Evolutionary conservation across 30 jellyfish, hydroid and myxozoan genomes (phyloP), one percentile per base, ranked within the genome.

Genomic region (Cassiopea xamachana): DNA sequence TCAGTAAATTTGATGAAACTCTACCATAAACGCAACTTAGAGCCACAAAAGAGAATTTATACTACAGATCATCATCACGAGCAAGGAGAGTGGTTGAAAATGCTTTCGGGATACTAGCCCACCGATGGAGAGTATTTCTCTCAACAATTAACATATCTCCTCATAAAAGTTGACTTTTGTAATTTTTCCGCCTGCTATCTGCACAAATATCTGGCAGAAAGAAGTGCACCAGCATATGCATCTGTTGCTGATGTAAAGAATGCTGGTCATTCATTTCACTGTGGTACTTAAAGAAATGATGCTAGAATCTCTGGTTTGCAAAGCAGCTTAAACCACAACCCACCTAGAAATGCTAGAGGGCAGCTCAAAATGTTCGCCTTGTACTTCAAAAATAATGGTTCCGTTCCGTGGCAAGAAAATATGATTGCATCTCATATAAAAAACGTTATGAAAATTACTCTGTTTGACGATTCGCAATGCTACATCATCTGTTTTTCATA

Each of bases 21-120:
- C 67, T 47, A 73, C 81, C 75, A 73, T 77, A 73, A 77, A 51
- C 55, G 87, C 73, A 68, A 47, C 49, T 49, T 77, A 69, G 70
- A 16, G 49, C 27, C 1, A 69, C n/a, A 77, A 46, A 59, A 60
- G 73, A 43, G 74, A 16, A 47, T 47, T 47, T 46, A 73, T 46
- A 77, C 72, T 77, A 45, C 73, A 77, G 75, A 27, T 27, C 39
- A 49, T 46, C 49, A 46, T 47, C 74, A 47, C 17, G 87, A 49
- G 73, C 87, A 77, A 46, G 87, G 46, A 19, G 51, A 46, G 73
- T 47, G 46, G 87, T 46, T 48, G 74, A 47, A 15, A 45, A 59
- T 74, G 78, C 78, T 69, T 55, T 55, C 64, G 64, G 64, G 12
- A 55, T 55, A 55, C 79, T 69, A 7, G 16, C 79, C 79, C 79